Evolutionary conservation across 2,888 invertebrate genomes (phyloP), one percentile per base, ranked within the genome.

Genomic region (Polydrusus tereticollis): DNA sequence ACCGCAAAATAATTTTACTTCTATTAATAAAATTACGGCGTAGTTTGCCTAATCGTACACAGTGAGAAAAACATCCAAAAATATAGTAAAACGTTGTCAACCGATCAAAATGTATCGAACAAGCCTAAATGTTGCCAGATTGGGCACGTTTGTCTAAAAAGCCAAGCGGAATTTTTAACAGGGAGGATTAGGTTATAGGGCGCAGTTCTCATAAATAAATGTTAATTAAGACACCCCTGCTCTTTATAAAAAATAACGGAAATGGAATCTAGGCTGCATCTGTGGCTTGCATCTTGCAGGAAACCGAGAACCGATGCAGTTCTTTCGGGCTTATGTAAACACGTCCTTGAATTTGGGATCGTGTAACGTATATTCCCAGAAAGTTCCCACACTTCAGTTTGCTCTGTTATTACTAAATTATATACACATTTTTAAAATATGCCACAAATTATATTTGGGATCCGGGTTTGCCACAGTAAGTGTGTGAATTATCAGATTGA

Each of bases 1-100:
- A 83, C 83, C 83, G 83, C 80, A 76, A 76, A 77, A 76, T 77
- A 78, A 76, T 77, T 80, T 78, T 33, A 77, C 73, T 77, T 60
- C 71, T 69, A 75, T 74, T 76, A 77, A 78, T 78, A 78, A 81
- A 78, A 80, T 77, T 81, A 77, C 79, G 80, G 76, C 80, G 82
- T 75, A 80, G 76, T 79, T 77, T 50, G 29, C 26, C 14, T 26
- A n/a, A 50, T 26, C n/a, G 14, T 50, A 50, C 50, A 26, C 50
- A 26, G 50, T 26, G 50, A 14, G 50, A 50, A 23, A 50, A 50
- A 26, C 2, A 50, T 50, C 26, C 50, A 20, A 50, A 41, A 23
- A 36, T 45, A 45, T 45, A 5, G 8, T 20, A 8, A 20, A 20
- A 20, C 20, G 20, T 3, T 18, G 20, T 10, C 41, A 45, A 45